Evolutionary conservation across 2,113 vertebrate species (phyloP).

Genomic region (Laticauda laticaudata): DNA sequence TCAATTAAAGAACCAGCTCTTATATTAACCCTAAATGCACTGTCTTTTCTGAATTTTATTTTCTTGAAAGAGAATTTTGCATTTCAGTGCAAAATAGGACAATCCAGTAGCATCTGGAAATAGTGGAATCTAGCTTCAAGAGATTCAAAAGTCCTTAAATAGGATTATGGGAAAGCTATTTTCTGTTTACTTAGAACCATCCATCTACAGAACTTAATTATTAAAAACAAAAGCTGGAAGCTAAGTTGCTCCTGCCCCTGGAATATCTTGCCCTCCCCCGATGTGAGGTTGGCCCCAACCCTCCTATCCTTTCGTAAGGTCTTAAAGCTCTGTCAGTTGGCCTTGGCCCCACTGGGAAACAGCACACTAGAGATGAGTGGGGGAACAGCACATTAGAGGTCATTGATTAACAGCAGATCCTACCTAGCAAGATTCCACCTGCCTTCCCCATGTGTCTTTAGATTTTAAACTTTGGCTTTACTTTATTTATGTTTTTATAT

Average conservation of each 20-base stretch:
- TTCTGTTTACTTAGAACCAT: background rate
- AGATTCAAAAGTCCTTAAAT: background rate
- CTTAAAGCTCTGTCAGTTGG: background rate
- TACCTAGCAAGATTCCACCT: background rate
- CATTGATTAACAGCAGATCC: background rate
- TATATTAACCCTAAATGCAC: background rate
- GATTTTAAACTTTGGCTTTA: background rate
- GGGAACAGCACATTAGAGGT: background rate
- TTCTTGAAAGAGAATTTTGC: background rate
- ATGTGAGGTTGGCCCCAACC: background rate
- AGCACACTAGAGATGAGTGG: background rate
- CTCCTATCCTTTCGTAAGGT: background rate
- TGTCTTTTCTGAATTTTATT: slow-evolving; percentile 26
- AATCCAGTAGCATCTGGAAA: background rate
- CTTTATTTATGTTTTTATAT: background rate
- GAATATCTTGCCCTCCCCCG: background rate
- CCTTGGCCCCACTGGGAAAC: background rate
- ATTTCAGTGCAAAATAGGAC: background rate
- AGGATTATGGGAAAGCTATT: background rate
- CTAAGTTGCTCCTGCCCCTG: background rate
- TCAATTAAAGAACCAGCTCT: background rate
- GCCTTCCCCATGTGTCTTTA: background rate
- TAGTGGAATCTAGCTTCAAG: background rate
- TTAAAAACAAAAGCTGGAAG: background rate
- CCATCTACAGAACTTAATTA: background rate